Percentiles rank a stretch among this genome's conserved stretches.
phyloP scores from a whole-genome alignment of 1,140 invertebrate genomes.

The Drosophila nannoptera region DNA sequence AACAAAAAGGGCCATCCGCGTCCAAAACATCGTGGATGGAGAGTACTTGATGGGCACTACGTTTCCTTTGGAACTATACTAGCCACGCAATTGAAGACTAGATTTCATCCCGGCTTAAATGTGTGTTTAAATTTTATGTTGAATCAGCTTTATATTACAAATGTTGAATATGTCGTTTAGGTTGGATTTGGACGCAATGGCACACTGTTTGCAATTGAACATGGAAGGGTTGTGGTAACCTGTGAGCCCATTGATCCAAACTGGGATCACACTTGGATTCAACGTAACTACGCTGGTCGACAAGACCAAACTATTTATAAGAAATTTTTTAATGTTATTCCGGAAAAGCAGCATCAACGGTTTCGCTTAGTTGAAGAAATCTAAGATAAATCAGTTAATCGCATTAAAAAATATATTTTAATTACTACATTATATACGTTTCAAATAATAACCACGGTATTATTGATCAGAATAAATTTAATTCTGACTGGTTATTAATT shows the following conservation, averaged over 20 bases:
- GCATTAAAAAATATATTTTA: too few relatives aligned
- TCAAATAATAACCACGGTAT: too few relatives aligned
- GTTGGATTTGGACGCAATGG: constrained; percentile 88
- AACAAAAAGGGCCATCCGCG: constrained; percentile 83
- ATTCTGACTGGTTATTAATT: too few relatives aligned
- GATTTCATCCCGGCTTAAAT: constrained; percentile 90
- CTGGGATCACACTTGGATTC: constrained; percentile 85
- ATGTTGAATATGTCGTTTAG: constrained; percentile 78
- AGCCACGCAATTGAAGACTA: constrained; percentile 83
- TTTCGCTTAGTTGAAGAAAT: constrained; percentile 87
- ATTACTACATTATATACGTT: too few relatives aligned
- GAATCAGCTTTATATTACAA: constrained; percentile 1
- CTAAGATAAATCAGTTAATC: constrained; percentile 60
- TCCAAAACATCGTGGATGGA: constrained; percentile 87
- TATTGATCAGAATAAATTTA: too few relatives aligned
- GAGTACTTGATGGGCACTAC: constrained; percentile 83
- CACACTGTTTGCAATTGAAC: constrained; percentile 86
- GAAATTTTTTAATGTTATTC: constrained; percentile 89
- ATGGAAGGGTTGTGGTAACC: constrained; percentile 86
- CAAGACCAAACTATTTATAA: constrained; percentile 86
- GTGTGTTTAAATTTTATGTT: constrained; percentile 79
- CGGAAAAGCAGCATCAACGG: constrained; percentile 85
- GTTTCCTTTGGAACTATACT: constrained; percentile 85
- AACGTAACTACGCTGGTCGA: constrained; percentile 82
- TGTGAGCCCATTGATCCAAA: constrained; percentile 87